phyloP scores from a whole-genome alignment of 1,140 invertebrate genomes.

The Penaeus chinensis region DNA sequence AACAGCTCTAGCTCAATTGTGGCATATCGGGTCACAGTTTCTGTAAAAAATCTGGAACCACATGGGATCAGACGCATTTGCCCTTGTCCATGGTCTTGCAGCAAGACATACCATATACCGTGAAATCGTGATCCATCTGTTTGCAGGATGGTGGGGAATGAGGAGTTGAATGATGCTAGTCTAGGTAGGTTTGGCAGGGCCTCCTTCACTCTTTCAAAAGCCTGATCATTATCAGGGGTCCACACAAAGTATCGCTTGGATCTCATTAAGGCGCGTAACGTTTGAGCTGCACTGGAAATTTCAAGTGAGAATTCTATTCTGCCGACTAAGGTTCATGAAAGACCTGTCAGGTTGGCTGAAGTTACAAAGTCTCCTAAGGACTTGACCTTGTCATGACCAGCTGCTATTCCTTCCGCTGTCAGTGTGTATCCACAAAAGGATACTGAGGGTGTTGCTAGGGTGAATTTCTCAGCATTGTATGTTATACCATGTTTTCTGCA shows the following conservation, averaged over 20 bases:
- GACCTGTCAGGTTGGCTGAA: not conserved
- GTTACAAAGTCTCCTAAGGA: not conserved
- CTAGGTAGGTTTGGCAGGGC: too few species aligned
- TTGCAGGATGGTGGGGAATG: too few species aligned
- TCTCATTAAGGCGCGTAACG: not conserved
- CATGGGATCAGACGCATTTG: too few species aligned
- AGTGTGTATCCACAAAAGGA: not conserved
- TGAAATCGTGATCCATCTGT: too few species aligned
- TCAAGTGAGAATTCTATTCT: not conserved
- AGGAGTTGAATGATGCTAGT: too few species aligned
- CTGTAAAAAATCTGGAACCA: too few species aligned
- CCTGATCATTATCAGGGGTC: not conserved
- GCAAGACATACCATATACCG: too few species aligned
- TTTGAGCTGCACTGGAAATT: not conserved
- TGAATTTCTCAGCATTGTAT: not conserved
- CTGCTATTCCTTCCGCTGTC: not conserved
- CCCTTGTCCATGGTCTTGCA: too few species aligned
- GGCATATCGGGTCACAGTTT: too few species aligned
- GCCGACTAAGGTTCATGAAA: not conserved
- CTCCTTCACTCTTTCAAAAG: not conserved
- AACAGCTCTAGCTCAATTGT: too few species aligned
- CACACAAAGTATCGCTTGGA: not conserved
- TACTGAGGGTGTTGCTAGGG: not conserved
- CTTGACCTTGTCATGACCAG: not conserved
- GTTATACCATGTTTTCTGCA: too few species aligned